Evolutionary conservation across 2,113 vertebrate species (phyloP), one percentile per base, ranked within the genome.

Genomic region (Eubucco bourcierii): DNA sequence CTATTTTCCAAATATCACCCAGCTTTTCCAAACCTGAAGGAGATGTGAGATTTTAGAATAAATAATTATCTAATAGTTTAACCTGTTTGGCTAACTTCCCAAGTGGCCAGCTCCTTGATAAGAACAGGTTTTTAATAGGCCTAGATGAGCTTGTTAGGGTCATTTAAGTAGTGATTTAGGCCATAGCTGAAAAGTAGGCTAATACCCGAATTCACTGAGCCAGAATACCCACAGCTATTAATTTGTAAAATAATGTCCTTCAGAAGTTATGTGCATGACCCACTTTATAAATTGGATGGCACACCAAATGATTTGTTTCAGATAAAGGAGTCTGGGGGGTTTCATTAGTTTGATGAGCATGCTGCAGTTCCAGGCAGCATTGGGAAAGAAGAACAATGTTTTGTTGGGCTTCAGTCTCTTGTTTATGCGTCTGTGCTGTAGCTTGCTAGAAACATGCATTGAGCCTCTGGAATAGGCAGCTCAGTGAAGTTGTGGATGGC

Each of bases 191-290:
- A 94, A 96, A 94, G 70, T 95, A 95, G 88, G 95, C 71, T 95
- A 92, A 87, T 78, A 74, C 55, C 59, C 3, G 1, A 87, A 83
- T 80, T 87, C 34, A 84, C 70, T 33, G 71, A 88, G 66, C 58
- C 65, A 86, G 76, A 94, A 91, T 93, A 83, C 85, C 66, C 73
- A 65, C 55, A 95, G 86, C 66, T 93, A 84, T 84, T 95, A 93
- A 77, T 81, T 88, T 73, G 27, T 94, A 65, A 88, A 88, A 80
- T 44, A 84, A 18, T 15, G 50, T 95, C 70, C 88, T 90, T 94
- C 29, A 72, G 70, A 95, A 80, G 74, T 91, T 84, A 41, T 81
- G 39, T 90, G 29, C 39, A 53, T 84, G 83, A 81, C 83, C 86
- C 18, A 81, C 34, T 95, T 96, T 86, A 39, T 88, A 23, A 87